phyloP scores from a whole-genome alignment of 2,113 vertebrate genomes.

The Nothocercus julius region DNA sequence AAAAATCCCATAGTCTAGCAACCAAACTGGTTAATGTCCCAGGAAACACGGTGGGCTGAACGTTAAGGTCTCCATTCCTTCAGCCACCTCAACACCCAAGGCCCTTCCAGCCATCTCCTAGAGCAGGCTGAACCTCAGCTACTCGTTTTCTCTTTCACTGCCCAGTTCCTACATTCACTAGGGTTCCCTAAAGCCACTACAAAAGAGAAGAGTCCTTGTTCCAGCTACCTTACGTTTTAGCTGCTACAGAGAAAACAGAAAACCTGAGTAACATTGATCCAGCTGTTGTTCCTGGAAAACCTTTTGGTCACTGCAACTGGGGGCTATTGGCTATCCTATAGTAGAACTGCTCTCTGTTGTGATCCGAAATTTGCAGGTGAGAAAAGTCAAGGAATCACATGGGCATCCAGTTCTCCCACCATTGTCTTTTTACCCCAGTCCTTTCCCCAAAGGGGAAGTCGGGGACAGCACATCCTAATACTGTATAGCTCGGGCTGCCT shows the following conservation, averaged over 20 bases:
- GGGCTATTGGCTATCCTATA: not conserved
- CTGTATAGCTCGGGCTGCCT: not conserved
- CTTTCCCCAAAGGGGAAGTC: not conserved
- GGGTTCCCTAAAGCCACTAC: not conserved
- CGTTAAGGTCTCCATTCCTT: not conserved
- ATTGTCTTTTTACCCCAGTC: not conserved
- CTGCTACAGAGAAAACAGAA: not conserved
- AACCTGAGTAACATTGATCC: not conserved
- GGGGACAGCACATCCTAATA: not conserved
- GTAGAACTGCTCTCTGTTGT: not conserved
- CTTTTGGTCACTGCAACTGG: not conserved
- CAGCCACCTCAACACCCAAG: not conserved
- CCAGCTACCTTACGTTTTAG: not conserved
- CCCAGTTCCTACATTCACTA: not conserved
- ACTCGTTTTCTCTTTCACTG: not conserved
- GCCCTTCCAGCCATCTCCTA: not conserved
- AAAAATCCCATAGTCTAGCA: not conserved
- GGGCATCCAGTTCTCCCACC: not conserved
- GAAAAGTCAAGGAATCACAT: not conserved
- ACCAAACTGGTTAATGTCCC: not conserved
- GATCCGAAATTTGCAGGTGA: not conserved
- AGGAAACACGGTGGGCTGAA: not conserved
- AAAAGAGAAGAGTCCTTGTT: not conserved
- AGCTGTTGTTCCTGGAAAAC: not conserved
- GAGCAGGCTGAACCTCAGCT: not conserved